Base-by-base conservation (phyloP, 2,888 invertebrate genomes). In the Polylopha cassiicola region DNA sequence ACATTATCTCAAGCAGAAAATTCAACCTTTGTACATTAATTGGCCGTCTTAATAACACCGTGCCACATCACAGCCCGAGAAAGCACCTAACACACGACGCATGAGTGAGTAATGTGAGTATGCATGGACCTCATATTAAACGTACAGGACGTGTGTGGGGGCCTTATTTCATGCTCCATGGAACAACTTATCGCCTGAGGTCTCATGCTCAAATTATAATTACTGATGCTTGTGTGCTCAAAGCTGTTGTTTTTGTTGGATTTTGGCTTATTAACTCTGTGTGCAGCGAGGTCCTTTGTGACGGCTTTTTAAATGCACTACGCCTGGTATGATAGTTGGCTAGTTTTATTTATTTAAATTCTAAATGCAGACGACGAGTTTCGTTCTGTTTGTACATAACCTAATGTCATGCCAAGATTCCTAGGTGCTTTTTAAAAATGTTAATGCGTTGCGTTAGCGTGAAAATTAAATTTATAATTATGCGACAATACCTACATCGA, bases 171-270 rank as follows among this genome's bases (percentile, higher is more conserved):
- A 81, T 76, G 84, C 80, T 81, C 66, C 71, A 55, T 55, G 61
- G 70, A 70, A 79, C 81, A 77, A 81, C 82, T 81, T 84, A 80
- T 79, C 71, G 84, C 84, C 82, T 61, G 69, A 73, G 84, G 84
- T 73, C 72, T 65, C 50, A 50, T 37, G 49, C 34, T 43, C 44
- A 61, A 73, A 80, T 82, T 78, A 80, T 79, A 80, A 84, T 84
- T 77, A 79, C 79, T 79, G 65, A 77, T 79, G 76, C 73, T 75
- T 63, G 69, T 68, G 50, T 66, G 71, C 73, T 73, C 73, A 73
- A 78, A 78, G 51, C 47, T 48, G 55, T 55, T 58, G 55, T 58
- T 62, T 60, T 58, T 58, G 55, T 46, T 52, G 51, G 43, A 51
- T 59, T 61, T 61, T 53, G 38, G 57, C 39, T 44, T 50, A 47